A percentile compares a stretch with the other conserved stretches of the same genome.
These are phyloP conservation scores for Odobenus rosmarus DNA, from an alignment of 2,113 vertebrate species.

Conservation along the genomic window DNA sequence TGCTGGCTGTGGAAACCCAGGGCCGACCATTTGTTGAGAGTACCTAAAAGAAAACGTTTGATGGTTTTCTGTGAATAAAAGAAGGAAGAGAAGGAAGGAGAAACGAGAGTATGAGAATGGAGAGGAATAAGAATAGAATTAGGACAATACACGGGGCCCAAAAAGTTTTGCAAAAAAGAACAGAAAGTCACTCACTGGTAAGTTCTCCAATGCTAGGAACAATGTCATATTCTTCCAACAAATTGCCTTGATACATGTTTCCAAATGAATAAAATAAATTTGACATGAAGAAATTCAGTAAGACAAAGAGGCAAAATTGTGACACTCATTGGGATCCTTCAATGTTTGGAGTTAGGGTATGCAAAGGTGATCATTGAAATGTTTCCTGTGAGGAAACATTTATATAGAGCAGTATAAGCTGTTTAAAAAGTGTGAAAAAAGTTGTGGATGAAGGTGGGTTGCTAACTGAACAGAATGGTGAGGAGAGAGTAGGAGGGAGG, in stretches of 20 bases:
- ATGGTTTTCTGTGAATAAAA: background rate
- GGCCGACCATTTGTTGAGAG: background rate
- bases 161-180: background rate
- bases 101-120: background rate
- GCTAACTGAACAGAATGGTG: background rate
- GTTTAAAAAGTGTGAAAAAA: background rate
- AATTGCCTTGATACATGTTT: background rate
- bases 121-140: background rate
- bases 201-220: background rate
- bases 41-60: background rate
- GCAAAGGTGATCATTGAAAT: background rate
- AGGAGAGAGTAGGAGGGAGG: background rate
- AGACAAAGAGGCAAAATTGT: background rate
- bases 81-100: background rate
- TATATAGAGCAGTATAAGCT: background rate
- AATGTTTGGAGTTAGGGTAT: background rate
- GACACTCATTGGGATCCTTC: background rate
- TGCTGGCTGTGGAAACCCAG: background rate
- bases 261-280: background rate
- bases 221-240: background rate
- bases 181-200: background rate
- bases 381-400: background rate
- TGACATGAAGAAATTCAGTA: background rate
- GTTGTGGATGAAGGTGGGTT: accelerated
- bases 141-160: background rate